Evolutionary conservation across 1,140 invertebrate genomes (phyloP), one percentile per base, ranked within the genome.

Genomic region (Caenorhabditis briggsae): DNA sequence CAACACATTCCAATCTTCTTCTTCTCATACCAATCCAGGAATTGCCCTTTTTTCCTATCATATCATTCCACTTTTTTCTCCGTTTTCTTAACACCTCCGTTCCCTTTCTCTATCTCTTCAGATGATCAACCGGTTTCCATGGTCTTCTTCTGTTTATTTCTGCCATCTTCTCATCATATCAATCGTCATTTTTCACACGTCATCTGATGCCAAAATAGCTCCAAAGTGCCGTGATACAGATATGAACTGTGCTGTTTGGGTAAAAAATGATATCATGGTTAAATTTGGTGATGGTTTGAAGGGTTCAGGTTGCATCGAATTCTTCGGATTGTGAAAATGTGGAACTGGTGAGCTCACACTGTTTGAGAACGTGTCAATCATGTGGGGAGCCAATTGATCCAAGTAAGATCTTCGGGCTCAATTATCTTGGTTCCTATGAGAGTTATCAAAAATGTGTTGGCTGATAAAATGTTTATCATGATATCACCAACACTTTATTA

Each of bases 221-320:
- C 20, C 70, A 84, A 87, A 87, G 25, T 90, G 90, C 56, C 59
- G 65, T n/a, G 89, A 90, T 82, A 87, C 78, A n/a, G 90, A 90
- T 70, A 90, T 90, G 90, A 90, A 90, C 70, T 90, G 58, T 65
- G 84, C 58, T 25, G 82, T 82, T 56, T 83, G 58, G 74, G 82
- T 85, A 70, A 2, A 48, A 25, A 20, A 43, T 59, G 14, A 33
- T 70, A 23, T 56, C n/a, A 18, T 33, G 12, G 12, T 0, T 2
- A 46, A 46, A 1, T 12, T 33, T 55, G 16, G 20, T 58, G 86
- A 70, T n/a, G n/a, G n/a, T 1, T 16, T 9, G 12, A 74, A 50
- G 87, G 58, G 25, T 86, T 18, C 90, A 91, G 90, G 90, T 92
- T 5, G 91, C 90, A 1, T 41, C 88, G 7, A 82, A 92, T 53